A percentile compares a stretch with the other conserved stretches of the same genome.
Evolutionary conservation across 2,113 vertebrate genomes (phyloP).

Genomic region (Syngnathoides biaculeatus): DNA sequence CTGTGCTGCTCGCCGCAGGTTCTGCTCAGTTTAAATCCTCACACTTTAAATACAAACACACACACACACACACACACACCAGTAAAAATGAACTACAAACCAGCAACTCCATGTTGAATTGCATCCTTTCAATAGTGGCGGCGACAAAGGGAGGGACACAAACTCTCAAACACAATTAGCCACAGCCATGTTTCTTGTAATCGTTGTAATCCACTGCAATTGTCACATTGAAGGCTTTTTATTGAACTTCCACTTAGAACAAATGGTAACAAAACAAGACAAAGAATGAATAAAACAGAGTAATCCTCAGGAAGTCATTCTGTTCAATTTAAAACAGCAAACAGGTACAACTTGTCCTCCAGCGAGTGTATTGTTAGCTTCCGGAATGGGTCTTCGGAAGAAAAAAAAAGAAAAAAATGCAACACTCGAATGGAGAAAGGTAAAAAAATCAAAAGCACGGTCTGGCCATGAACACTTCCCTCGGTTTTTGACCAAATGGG

Average conservation of each 20-base stretch:
- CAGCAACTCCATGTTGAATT: slow-evolving; percentile 29
- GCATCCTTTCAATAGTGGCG: slow-evolving; percentile 25
- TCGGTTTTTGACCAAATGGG: slow-evolving; percentile 34
- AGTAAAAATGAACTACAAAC: slow-evolving; percentile 14
- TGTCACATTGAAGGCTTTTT: slow-evolving; percentile 56
- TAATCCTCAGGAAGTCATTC: slow-evolving; percentile 60
- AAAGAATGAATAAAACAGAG: slow-evolving; percentile 61
- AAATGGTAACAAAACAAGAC: slow-evolving; percentile 68
- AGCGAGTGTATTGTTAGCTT: slow-evolving; percentile 27
- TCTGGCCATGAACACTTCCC: slow-evolving; percentile 23
- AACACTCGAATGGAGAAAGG: slow-evolving; percentile 15
- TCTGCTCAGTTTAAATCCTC: slow-evolving; percentile 30
- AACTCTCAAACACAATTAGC: slow-evolving; percentile 43
- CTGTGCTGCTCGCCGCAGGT: slow-evolving; percentile 4
- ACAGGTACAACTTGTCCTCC: slow-evolving; percentile 46
- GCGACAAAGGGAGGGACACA: slow-evolving; percentile 55
- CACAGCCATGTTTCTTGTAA: slow-evolving; percentile 33
- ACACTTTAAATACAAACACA: slow-evolving; percentile 32
- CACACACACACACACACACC: slow-evolving; percentile 32
- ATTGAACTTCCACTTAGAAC: slow-evolving; percentile 65
- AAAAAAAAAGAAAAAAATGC: slow-evolving; percentile 26
- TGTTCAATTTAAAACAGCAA: slow-evolving; percentile 55
- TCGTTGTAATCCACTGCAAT: slow-evolving; percentile 58
- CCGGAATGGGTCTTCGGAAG: slow-evolving; percentile 31
- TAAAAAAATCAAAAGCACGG: slow-evolving; percentile 19